Base-by-base conservation (phyloP, 1,140 invertebrate species). In the Micrasema longulum region DNA sequence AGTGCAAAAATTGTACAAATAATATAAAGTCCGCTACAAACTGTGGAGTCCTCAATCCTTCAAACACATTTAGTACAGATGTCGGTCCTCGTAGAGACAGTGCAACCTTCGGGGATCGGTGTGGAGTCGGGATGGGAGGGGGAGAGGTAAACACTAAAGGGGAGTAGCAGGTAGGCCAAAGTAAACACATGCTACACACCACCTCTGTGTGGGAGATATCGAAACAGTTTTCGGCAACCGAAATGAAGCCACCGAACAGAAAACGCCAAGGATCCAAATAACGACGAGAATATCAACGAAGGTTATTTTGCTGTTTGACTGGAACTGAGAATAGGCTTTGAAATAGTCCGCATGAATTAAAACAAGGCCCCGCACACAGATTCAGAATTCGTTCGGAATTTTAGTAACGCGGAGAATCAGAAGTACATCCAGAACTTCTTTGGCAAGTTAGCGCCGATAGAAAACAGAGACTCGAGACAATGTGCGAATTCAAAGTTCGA, bases 91-190 rank as follows among this genome's bases (percentile, higher is more conserved):
- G 18, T 1, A 22, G 16, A 10, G 45, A 10, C n/a, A 48, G 14
- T 47, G 43, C 18, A 9, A 48, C 18, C 20, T 9, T 48, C 16
- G 9, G 10, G 20, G 18, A 9, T n/a, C 20, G 47, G 47, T 48
- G 11, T 41, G 55, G 55, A 36, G 12, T 22, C 35, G 36, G 14
- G 55, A 60, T 26, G 53, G 53, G 53, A 11, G 31, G 16, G 4
- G n/a, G 53, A 23, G 16, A 23, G 53, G 50, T 23, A 31, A 53
- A 12, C 26, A 52, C 22, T 22, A 6, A 10, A 31, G 26, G 36
- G 35, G 16, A 35, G 35, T 5, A 60, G 55, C 55, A 60, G 55
- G 55, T 60, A 60, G 36, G 16, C 55, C 52, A 43, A 41, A 41
- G 55, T 60, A 60, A 60, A 60, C 55, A 60, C 55, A 31, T 31